phyloP scores from a whole-genome alignment of 2,888 invertebrate genomes.

The Adineta ricciae region DNA sequence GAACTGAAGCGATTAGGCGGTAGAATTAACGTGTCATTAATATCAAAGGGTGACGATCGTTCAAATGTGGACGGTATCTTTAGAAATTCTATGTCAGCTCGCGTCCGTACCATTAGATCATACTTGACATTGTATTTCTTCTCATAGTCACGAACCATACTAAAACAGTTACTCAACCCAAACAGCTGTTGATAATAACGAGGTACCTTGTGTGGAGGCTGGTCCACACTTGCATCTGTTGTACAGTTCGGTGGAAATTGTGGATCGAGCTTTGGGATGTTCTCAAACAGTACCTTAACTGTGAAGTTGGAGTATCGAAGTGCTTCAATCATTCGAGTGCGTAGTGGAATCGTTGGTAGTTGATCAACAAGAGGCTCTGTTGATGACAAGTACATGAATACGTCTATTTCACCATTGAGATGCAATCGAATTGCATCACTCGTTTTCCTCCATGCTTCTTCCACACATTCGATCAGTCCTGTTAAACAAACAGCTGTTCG shows the following conservation, averaged over 20 bases:
- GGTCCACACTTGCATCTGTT: not conserved
- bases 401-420: not conserved
- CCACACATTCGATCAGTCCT: not conserved
- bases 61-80: not conserved
- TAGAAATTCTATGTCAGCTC: not conserved
- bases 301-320: not conserved
- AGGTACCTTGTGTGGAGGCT: not conserved
- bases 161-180: not conserved
- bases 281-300: not conserved
- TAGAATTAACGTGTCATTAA: not conserved
- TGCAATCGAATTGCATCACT: not conserved
- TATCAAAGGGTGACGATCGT: not conserved
- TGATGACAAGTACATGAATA: not conserved
- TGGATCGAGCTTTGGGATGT: not conserved
- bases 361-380: not conserved
- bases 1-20: not conserved
- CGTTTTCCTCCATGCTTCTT: not conserved
- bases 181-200: not conserved
- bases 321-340: not conserved
- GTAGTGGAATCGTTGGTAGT: not conserved
- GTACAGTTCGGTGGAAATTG: not conserved
- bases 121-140: not conserved
- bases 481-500: not conserved
- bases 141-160: not conserved
- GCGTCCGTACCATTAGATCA: not conserved